phyloP scores from a whole-genome alignment of 2,797 vertebrate genomes.

The Acrossocheilus wenchowensis region DNA sequence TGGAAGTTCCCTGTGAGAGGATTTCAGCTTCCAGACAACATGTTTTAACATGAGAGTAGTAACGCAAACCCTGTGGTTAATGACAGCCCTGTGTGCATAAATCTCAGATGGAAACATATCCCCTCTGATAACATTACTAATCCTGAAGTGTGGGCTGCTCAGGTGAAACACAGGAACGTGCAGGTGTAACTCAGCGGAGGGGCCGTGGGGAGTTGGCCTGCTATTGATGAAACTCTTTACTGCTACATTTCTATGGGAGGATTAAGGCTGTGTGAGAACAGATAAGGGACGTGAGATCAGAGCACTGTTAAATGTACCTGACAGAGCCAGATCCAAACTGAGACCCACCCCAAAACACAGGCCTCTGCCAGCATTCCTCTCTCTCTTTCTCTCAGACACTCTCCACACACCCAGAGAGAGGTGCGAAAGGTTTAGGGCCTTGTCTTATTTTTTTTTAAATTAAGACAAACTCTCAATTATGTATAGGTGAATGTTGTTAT shows the following conservation, averaged over 20 bases:
- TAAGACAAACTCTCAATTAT: background rate
- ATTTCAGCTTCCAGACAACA: constrained; percentile 79
- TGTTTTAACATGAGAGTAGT: constrained; percentile 76
- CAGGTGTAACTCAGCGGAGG: constrained; percentile 60
- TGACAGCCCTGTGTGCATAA: constrained; percentile 44
- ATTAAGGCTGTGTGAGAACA: constrained; percentile 74
- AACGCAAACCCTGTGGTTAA: constrained; percentile 47
- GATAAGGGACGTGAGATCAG: constrained; percentile 76
- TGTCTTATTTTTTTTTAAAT: background rate
- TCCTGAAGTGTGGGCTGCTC: constrained; percentile 50
- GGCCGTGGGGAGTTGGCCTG: constrained; percentile 23
- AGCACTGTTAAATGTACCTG: constrained; percentile 73
- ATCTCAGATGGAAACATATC: constrained; percentile 50
- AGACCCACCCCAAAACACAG: constrained; percentile 48
- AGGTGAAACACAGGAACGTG: constrained; percentile 47
- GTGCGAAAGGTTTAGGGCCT: background rate
- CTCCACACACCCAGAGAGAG: background rate
- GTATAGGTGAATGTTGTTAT: background rate
- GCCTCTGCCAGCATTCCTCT: constrained; percentile 71
- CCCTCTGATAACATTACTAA: constrained; percentile 52
- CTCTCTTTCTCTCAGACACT: constrained; percentile 51
- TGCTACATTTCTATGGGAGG: constrained; percentile 69
- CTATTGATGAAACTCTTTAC: constrained; percentile 51
- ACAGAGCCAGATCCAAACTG: constrained; percentile 66
- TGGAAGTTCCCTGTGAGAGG: constrained; percentile 81